Evolutionary conservation across 2,113 vertebrate genomes (phyloP), one percentile per base, ranked within the genome.

Genomic region (Dromaius novaehollandiae): DNA sequence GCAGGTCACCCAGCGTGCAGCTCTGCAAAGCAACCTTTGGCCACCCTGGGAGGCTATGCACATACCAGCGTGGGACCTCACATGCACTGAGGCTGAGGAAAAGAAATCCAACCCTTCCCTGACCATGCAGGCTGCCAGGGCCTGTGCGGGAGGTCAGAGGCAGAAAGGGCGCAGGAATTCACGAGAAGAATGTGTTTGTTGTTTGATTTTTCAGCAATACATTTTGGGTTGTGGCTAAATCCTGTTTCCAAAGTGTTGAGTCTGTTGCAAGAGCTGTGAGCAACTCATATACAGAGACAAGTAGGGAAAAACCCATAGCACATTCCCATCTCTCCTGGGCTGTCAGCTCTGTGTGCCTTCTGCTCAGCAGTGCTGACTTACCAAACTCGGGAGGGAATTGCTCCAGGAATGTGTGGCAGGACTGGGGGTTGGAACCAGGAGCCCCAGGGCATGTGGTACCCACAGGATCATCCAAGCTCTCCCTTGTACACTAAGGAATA

Each of bases 251-350:
- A 75, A 70, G 86, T n/a, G 36, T 44, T 40, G 86, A 94, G 73
- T 51, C 63, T 80, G 66, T 42, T 66, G 56, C 0, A 7, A 82
- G 89, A 78, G 85, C 34, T 14, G 25, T 60, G 61, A 79, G 87
- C 42, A 61, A n/a, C 46, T n/a, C 4, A 7, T 1, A 2, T 38
- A 5, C 0, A 0, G 55, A 28, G 8, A 32, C 24, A 53, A 42
- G 30, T 25, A 10, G 48, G 48, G 51, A 34, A 56, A 82, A 86
- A 58, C 64, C 69, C 64, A 17, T 17, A 22, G 51, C 69, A n/a
- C 3, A 4, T 18, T 36, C 42, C 71, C 12, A 26, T 19, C 19
- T 42, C 12, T 80, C 42, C 63, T 46, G 69, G 48, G 24, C 61
- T 16, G 34, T 53, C 51, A 83, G 92, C 64, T 68, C 53, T 20